A percentile compares a stretch with the other conserved stretches of the same genome.
Evolutionary conservation across 2,113 vertebrate genomes (phyloP).

Genomic region (Proterorhinus semilunaris): DNA sequence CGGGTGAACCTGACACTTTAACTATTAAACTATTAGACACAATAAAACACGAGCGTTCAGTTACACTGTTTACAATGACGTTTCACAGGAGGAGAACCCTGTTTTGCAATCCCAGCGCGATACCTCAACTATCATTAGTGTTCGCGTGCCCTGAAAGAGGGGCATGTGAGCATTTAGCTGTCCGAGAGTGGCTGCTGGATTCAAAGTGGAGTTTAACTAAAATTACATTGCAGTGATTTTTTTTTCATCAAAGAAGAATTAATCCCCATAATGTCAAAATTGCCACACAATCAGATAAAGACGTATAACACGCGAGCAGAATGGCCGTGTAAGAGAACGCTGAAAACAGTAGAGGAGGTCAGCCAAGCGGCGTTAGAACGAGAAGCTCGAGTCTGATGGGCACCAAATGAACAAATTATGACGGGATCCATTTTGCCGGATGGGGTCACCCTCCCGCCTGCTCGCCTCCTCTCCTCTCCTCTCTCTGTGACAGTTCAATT

Average conservation of each 20-base stretch:
- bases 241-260: neutral
- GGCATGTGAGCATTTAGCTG: no score
- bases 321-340: slow-evolving; percentile 23
- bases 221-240: neutral
- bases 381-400: slow-evolving; percentile 95
- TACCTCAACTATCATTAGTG: no score
- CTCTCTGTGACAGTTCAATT: slow-evolving; percentile 99
- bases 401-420: slow-evolving; percentile 99
- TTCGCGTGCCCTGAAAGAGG: no score
- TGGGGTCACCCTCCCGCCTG: slow-evolving; percentile 76
- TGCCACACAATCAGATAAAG: slow-evolving; percentile 33
- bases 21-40: no score
- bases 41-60: no score
- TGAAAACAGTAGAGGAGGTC: slow-evolving; percentile 87
- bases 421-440: slow-evolving; percentile 98
- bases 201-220: no score
- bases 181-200: no score
- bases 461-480: slow-evolving; percentile 80
- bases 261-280: neutral
- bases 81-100: no score
- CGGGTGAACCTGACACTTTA: no score
- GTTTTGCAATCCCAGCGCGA: no score
- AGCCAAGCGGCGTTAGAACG: slow-evolving; percentile 88
- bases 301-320: slow-evolving; percentile 34
- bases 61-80: no score